Evolutionary conservation across 2,797 vertebrate species (phyloP).

Genomic region (Coluber constrictor): DNA sequence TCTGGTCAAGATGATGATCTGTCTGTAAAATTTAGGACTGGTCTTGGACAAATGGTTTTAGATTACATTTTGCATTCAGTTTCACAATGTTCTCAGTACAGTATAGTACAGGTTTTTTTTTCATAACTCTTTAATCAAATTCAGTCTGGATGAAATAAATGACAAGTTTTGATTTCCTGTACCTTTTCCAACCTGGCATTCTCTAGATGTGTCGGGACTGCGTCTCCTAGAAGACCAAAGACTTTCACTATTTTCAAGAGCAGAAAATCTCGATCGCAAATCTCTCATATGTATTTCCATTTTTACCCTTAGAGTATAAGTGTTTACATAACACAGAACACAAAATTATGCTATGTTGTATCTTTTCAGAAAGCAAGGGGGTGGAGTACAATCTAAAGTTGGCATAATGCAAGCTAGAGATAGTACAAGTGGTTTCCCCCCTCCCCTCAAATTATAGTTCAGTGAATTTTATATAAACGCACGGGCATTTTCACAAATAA

Average conservation of each 20-base stretch:
- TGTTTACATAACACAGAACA: neutral
- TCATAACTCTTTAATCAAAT: conserved; percentile 29
- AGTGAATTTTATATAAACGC: neutral
- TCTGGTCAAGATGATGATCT: conserved; percentile 18
- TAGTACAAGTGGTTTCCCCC: neutral
- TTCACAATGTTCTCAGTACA: conserved; percentile 43
- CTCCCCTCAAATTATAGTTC: neutral
- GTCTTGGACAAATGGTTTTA: neutral
- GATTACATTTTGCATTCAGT: conserved; percentile 5
- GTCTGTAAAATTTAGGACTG: conserved; percentile 11
- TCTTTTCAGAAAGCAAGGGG: neutral
- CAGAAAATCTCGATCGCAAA: conserved; percentile 10
- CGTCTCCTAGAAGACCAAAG: neutral
- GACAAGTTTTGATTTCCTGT: neutral
- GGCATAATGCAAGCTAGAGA: neutral
- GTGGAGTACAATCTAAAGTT: neutral
- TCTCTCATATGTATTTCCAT: conserved; percentile 36
- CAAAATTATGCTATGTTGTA: neutral
- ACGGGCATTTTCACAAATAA: neutral
- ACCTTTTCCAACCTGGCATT: neutral
- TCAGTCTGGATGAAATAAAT: conserved; percentile 41
- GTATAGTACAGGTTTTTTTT: neutral
- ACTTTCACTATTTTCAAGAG: neutral
- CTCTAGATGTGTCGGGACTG: neutral
- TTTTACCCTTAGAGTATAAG: neutral